These are phyloP conservation scores for Zosterops japonicus DNA, from an alignment of 2,113 vertebrate species.

Conservation along the genomic window DNA sequence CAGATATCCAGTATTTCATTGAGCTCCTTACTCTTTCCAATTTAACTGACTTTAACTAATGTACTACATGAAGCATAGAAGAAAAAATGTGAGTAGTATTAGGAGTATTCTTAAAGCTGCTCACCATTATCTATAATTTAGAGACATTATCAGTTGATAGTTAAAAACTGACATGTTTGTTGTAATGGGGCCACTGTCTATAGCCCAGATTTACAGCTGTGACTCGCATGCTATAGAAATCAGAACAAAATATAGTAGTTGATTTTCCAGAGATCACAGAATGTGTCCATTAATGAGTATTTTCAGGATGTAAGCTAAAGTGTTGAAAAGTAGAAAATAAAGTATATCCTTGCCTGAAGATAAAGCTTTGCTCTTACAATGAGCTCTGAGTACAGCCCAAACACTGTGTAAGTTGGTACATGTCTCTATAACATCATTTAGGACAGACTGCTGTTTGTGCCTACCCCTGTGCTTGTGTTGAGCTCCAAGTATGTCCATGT, in stretches of 20 bases:
- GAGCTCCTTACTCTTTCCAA: background rate
- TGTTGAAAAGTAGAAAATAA: background rate
- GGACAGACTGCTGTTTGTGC: background rate
- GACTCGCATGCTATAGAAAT: background rate
- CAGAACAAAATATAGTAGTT: background rate
- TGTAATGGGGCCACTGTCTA: background rate
- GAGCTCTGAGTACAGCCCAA: background rate
- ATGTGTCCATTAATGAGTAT: background rate
- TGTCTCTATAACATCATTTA: background rate
- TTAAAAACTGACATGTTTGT: background rate
- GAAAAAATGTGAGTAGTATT: background rate
- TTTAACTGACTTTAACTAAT: background rate
- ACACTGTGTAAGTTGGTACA: accelerated
- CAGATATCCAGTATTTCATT: background rate
- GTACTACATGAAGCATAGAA: background rate
- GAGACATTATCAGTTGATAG: background rate
- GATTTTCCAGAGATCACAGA: background rate
- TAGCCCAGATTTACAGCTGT: background rate
- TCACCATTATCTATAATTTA: conserved; percentile 14
- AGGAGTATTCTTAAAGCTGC: background rate
- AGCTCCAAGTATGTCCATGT: background rate
- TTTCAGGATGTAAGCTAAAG: background rate
- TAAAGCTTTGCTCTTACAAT: background rate
- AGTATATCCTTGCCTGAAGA: background rate
- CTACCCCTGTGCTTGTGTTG: background rate